Evolutionary conservation across 2,797 vertebrate genomes (phyloP).

Genomic region (Rhinogobio ventralis): DNA sequence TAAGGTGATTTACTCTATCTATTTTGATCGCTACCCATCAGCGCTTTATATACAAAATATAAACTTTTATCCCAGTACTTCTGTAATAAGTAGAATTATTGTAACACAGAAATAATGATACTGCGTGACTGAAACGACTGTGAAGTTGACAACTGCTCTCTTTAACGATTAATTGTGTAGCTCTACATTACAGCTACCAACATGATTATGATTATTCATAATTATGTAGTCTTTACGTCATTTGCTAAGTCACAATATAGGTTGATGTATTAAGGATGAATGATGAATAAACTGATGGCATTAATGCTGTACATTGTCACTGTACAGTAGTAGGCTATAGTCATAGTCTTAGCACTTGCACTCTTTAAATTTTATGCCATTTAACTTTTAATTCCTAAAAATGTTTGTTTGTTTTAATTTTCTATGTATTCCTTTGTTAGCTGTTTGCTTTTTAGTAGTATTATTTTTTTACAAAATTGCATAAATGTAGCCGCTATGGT

Average conservation of each 20-base stretch:
- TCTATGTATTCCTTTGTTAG: not conserved
- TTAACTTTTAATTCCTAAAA: not conserved
- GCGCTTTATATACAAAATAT: not conserved
- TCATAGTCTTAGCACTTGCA: not conserved
- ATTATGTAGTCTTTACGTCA: not conserved
- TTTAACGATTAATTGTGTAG: not conserved
- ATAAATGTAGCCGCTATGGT: not conserved
- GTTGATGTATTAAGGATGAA: not conserved
- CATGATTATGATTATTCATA: not conserved
- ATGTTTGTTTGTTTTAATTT: not conserved
- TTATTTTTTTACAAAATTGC: not conserved
- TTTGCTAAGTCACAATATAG: not conserved
- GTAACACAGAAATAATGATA: not conserved
- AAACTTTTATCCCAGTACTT: not conserved
- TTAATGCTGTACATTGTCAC: not conserved
- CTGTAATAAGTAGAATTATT: not conserved
- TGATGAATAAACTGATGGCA: not conserved
- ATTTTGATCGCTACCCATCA: not conserved
- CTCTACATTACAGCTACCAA: not conserved
- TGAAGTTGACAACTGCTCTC: not conserved
- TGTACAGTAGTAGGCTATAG: not conserved
- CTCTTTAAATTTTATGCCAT: not conserved
- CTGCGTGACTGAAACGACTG: not conserved
- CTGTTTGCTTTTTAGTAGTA: not conserved
- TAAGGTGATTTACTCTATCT: not conserved